Evolutionary conservation across 2,888 invertebrate species (phyloP), one percentile per base, ranked within the genome.

Genomic region (Chaitophorus viminalis): DNA sequence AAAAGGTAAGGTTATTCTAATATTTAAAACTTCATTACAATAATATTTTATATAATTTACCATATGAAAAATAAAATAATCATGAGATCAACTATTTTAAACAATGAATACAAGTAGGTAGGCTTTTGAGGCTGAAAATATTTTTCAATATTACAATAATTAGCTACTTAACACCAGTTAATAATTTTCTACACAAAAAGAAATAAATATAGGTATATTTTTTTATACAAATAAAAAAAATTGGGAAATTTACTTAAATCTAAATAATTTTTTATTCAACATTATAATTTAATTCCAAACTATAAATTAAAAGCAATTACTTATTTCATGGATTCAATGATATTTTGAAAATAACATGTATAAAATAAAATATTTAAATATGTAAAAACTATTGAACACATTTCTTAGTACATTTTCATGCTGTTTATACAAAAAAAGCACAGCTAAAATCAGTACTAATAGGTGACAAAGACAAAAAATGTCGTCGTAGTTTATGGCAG

Each of bases 1-100:
- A 83, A 65, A 84, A 79, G 1, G 29, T 60, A 78, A 6, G 33
- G 39, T 75, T 46, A 76, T 33, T 74, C 21, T 65, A 81, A 31
- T 65, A 39, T 81, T 87, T 81, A 87, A 74, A 74, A 81, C 21
- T 72, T 84, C 52, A 79, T 87, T 87, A 74, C 74, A 81, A 39
- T 77, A 81, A 39, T 77, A 79, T 70, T 85, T 75, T 29, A 75
- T 81, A 81, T 81, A 75, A 65, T 87, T 81, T 46, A 87, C 33
- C 36, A 74, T 74, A 75, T 46, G 60, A 87, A 78, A 85, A 87
- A 87, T 81, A 87, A 87, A 87, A 87, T 87, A 87, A 87, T 87
- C 39, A 81, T 87, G 87, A 87, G 87, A 87, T 87, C 87, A 87
- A 87, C 87, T 87, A 87, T 87, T 87, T 87, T 87, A 87, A 81